Evolutionary conservation across 2,888 invertebrate genomes (phyloP).

Genomic region (Ischnus inquisitorius): DNA sequence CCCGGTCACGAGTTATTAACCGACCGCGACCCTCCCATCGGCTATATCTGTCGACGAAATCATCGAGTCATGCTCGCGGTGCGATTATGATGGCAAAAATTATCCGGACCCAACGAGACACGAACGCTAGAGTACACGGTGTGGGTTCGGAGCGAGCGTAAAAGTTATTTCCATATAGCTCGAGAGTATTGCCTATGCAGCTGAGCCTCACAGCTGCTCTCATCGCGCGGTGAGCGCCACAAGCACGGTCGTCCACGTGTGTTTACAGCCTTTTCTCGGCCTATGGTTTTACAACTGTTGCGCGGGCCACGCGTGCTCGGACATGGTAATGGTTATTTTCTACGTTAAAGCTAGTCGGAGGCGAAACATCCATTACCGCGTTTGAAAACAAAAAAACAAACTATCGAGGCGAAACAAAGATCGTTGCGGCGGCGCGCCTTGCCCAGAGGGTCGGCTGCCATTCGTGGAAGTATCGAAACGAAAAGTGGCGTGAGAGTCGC

Average conservation of each 20-base stretch:
- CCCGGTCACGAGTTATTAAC: no score
- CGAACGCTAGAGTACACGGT: neutral
- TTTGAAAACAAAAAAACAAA: neutral
- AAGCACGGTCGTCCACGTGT: conserved; percentile 56
- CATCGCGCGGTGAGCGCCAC: conserved; percentile 21
- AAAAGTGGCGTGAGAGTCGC: conserved; percentile 27
- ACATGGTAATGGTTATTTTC: conserved; percentile 59
- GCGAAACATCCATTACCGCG: conserved; percentile 18
- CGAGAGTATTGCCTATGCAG: conserved; percentile 39
- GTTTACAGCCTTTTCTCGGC: conserved; percentile 60
- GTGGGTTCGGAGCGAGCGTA: conserved; percentile 26
- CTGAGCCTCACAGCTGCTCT: conserved; percentile 55
- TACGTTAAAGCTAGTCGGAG: neutral
- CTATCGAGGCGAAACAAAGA: conserved; percentile 5
- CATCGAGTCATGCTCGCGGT: neutral
- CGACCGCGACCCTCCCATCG: no score
- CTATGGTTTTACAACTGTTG: conserved; percentile 31
- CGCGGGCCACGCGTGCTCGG: conserved; percentile 29
- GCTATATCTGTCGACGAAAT: neutral
- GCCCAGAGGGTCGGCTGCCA: conserved; percentile 13
- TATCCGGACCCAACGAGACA: neutral
- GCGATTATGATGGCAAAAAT: conserved; percentile 7
- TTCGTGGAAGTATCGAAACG: conserved; percentile 54
- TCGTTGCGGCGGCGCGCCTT: neutral
- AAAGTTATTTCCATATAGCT: conserved; percentile 62